Percentiles rank a stretch among this genome's conserved stretches.
These are phyloP conservation scores for Centropristis striata DNA, from an alignment of 2,113 vertebrate species.

Conservation along the genomic window DNA sequence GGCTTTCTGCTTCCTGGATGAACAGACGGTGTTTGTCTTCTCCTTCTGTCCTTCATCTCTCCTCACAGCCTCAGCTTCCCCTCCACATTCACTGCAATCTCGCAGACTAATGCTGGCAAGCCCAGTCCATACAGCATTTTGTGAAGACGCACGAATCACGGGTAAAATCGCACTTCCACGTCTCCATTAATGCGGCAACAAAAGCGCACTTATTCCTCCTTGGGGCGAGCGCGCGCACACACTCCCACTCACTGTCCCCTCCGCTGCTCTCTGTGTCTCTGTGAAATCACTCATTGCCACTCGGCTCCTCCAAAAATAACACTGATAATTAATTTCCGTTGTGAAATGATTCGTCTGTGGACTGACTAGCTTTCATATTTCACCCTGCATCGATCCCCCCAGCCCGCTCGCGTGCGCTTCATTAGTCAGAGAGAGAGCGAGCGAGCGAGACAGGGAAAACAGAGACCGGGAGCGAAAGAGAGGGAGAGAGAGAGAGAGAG, in stretches of 20 bases:
- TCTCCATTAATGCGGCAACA: slow-evolving; percentile 19
- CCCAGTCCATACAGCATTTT: not conserved
- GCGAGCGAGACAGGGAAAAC: slow-evolving; percentile 15
- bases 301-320: slow-evolving; percentile 82
- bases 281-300: slow-evolving; percentile 77
- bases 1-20: slow-evolving; percentile 83
- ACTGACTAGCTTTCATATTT: slow-evolving; percentile 80
- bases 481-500: slow-evolving; percentile 37
- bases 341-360: slow-evolving; percentile 78
- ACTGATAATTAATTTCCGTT: slow-evolving; percentile 85
- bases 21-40: slow-evolving; percentile 59
- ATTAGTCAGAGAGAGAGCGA: slow-evolving; percentile 71
- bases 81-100: not conserved
- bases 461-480: slow-evolving; percentile 15
- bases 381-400: slow-evolving; percentile 76
- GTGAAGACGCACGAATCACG: not conserved
- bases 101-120: not conserved
- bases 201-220: slow-evolving; percentile 7
- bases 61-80: not conserved
- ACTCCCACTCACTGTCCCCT: slow-evolving; percentile 16
- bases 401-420: slow-evolving; percentile 69
- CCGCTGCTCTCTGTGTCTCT: slow-evolving; percentile 44
- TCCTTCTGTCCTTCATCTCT: slow-evolving; percentile 65
- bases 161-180: slow-evolving; percentile 5
- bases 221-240: slow-evolving; percentile 1